phyloP scores from a whole-genome alignment of 2,797 vertebrate genomes.

The Limosa lapponica region DNA sequence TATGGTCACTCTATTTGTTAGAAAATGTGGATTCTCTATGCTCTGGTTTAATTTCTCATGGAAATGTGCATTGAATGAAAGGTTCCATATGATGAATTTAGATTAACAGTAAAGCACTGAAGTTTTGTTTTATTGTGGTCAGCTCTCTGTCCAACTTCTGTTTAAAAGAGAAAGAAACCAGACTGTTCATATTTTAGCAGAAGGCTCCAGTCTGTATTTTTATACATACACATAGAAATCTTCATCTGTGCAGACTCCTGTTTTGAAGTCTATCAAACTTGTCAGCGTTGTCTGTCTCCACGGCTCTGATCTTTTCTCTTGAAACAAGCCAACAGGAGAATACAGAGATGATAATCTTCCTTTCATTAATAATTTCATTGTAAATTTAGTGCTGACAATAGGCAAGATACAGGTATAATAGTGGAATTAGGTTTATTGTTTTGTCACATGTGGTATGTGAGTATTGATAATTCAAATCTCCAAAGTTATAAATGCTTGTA shows the following conservation, averaged over 20 bases:
- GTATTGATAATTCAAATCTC: background rate
- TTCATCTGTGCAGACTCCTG: background rate
- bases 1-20: background rate
- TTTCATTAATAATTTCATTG: background rate
- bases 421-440: background rate
- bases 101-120: background rate
- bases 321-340: background rate
- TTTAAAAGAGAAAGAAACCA: background rate
- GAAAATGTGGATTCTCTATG: background rate
- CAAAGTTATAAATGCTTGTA: background rate
- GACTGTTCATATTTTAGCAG: background rate
- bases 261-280: background rate
- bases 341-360: background rate
- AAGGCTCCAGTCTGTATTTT: constrained; percentile 1
- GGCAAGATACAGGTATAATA: background rate
- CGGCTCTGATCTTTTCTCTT: background rate
- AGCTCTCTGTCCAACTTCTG: background rate
- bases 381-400: background rate
- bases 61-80: background rate
- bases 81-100: constrained; percentile 3
- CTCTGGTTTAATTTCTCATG: background rate
- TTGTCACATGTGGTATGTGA: background rate
- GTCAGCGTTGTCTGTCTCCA: background rate
- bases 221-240: background rate
- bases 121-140: constrained; percentile 2